A percentile compares a stretch with the other conserved stretches of the same genome.
phyloP scores from a whole-genome alignment of 2,113 vertebrate genomes.

The Sisor rabdophorus region DNA sequence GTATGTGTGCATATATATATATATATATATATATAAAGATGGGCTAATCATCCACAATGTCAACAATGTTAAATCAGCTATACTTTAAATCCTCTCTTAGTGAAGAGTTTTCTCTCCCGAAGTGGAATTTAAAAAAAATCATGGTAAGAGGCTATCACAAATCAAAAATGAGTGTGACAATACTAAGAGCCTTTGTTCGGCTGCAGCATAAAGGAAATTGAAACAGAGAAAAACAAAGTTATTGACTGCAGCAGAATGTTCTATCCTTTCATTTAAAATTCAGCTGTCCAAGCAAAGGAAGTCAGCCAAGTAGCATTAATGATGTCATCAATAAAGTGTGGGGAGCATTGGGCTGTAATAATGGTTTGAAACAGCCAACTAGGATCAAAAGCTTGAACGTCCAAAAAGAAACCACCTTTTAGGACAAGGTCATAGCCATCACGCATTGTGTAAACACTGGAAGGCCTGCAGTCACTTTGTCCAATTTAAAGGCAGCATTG shows the following conservation, averaged over 20 bases:
- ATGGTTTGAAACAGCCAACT: constrained; percentile 5
- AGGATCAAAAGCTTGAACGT: constrained; percentile 12
- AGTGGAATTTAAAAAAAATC: constrained; percentile 10
- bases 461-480: neutral
- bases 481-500: constrained; percentile 17
- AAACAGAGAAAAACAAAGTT: neutral
- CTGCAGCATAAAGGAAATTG: neutral
- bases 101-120: neutral
- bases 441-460: neutral
- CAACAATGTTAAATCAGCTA: neutral
- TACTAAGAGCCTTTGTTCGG: neutral
- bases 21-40: too few relatives aligned
- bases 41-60: neutral
- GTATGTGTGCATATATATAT: too few relatives aligned
- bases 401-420: constrained; percentile 14
- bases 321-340: constrained; percentile 14
- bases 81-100: neutral
- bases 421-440: constrained; percentile 9
- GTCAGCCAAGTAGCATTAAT: constrained; percentile 29
- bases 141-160: constrained; percentile 8
- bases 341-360: constrained; percentile 9
- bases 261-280: constrained; percentile 18
- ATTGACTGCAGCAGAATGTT: neutral
- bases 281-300: neutral
- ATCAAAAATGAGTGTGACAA: neutral